Evolutionary conservation across 64 coral and sea anemone genomes (phyloP).

Genomic region (Astreopora myriophthalma): DNA sequence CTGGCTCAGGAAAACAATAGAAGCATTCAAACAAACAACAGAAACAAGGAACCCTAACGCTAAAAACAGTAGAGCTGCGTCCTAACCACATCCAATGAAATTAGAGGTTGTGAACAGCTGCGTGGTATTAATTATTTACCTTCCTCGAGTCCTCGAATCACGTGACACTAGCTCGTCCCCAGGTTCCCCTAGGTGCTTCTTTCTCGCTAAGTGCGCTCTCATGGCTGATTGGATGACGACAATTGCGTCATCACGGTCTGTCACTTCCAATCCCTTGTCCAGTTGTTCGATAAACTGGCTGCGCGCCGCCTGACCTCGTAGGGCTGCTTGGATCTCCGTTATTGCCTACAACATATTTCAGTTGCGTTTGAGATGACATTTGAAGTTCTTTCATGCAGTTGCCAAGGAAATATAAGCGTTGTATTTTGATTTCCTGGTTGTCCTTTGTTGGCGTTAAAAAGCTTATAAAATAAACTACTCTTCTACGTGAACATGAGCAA

Average conservation of each 20-base stretch:
- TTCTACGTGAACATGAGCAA: too few relatives aligned
- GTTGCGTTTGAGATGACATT: not conserved
- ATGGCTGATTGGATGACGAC: conserved; percentile 84
- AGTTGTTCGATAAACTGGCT: conserved; percentile 51
- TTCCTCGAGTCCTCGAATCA: conserved; percentile 44
- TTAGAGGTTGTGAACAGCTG: too few relatives aligned
- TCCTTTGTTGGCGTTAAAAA: too few relatives aligned
- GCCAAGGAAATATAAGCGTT: too few relatives aligned
- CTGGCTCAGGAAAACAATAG: too few relatives aligned
- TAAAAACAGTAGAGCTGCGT: too few relatives aligned
- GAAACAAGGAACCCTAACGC: too few relatives aligned
- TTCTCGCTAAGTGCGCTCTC: conserved; percentile 85
- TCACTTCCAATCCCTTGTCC: conserved; percentile 56
- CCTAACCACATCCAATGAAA: too few relatives aligned
- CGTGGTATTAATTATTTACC: not conserved
- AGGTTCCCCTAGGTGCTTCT: conserved; percentile 16
- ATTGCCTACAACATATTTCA: conserved; percentile 43
- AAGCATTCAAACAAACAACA: too few relatives aligned
- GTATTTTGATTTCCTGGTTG: too few relatives aligned
- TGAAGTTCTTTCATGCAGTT: not conserved
- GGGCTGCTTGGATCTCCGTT: conserved; percentile 83
- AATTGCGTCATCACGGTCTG: conserved; percentile 72
- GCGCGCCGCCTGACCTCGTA: conserved; percentile 78
- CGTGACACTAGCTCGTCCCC: conserved; percentile 40
- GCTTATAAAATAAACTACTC: too few relatives aligned